Evolutionary conservation across 2,797 vertebrate genomes (phyloP), one percentile per base, ranked within the genome.

Genomic region (Bovichtus diacanthus): DNA sequence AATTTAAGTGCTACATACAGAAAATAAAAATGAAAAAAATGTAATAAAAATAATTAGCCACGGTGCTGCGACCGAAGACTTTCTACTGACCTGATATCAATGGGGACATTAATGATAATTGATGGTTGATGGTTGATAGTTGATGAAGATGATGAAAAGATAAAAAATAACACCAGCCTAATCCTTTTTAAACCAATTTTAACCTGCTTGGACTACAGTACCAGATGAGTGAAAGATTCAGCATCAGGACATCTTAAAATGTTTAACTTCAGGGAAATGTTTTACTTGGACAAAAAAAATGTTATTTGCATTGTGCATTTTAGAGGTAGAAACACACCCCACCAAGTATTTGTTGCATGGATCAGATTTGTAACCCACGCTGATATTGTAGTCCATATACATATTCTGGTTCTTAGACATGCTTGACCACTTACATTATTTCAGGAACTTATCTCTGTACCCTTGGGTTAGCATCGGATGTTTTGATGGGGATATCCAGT

Each of bases 401-500:
- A 69, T 5, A 59, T 44, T 55, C 12, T 6, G 38, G 9, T 34
- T 60, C 2, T 38, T 27, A 23, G 36, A 19, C 25, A 12, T 23
- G 6, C 43, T 72, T 4, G 12, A 60, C 53, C 16, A 9, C 53
- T 72, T 69, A 23, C 66, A 19, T 9, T 31, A 67, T 53, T 74
- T 62, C 39, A 54, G 44, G 15, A 62, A 56, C 9, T n/a, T 49
- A 47, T 46, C 10, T 3, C 3, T 39, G 12, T 49, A 31, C 41
- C 38, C 46, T 41, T 70, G 23, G 47, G 56, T 65, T 49, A 16
- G 6, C 34, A 70, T 53, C 8, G 5, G 21, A 50, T 59, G 54
- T 77, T 39, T n/a, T 78, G 47, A 67, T 78, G 65, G 43, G 13
- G 44, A 66, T 49, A 69, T 61, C 9, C 6, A 10, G 62, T 62